Conservation (phyloP, 1,140 invertebrate species). For the Brachionus plicatilis region DNA sequence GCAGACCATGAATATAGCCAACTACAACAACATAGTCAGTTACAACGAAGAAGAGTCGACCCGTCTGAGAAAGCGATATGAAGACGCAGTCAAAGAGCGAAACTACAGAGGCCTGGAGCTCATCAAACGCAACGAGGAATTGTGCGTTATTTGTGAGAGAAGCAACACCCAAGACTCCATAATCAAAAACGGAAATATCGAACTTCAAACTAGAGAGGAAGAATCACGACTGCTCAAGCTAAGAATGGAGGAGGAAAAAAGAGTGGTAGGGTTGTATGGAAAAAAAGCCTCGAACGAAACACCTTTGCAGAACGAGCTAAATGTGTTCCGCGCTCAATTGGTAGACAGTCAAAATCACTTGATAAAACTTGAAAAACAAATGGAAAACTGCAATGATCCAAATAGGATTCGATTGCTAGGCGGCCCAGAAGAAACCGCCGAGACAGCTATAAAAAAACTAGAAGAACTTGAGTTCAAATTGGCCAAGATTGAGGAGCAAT, state of each 20-base stretch:
- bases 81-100: slow-evolving; percentile 51
- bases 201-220: slow-evolving; percentile 51
- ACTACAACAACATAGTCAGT: slow-evolving; percentile 50
- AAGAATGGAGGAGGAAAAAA: slow-evolving; percentile 48
- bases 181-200: slow-evolving; percentile 54
- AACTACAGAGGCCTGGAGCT: slow-evolving; percentile 54
- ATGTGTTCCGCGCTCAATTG: slow-evolving; percentile 52
- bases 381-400: slow-evolving; percentile 53
- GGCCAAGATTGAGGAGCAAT: slow-evolving; percentile 36
- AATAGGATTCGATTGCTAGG: slow-evolving; percentile 49
- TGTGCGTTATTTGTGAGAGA: slow-evolving; percentile 46
- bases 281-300: slow-evolving; percentile 49
- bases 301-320: slow-evolving; percentile 49
- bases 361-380: slow-evolving; percentile 51
- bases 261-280: slow-evolving; percentile 46
- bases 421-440: slow-evolving; percentile 50
- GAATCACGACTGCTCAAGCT: slow-evolving; percentile 53
- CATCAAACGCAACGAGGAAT: slow-evolving; percentile 55
- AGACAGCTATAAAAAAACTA: slow-evolving; percentile 51
- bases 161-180: slow-evolving; percentile 48
- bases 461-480: slow-evolving; percentile 45
- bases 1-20: slow-evolving; percentile 55
- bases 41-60: slow-evolving; percentile 55
- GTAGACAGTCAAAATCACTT: slow-evolving; percentile 54
- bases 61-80: slow-evolving; percentile 51